Evolutionary conservation across 1,140 invertebrate genomes (phyloP).

Genomic region (Drosophila arizonae): DNA sequence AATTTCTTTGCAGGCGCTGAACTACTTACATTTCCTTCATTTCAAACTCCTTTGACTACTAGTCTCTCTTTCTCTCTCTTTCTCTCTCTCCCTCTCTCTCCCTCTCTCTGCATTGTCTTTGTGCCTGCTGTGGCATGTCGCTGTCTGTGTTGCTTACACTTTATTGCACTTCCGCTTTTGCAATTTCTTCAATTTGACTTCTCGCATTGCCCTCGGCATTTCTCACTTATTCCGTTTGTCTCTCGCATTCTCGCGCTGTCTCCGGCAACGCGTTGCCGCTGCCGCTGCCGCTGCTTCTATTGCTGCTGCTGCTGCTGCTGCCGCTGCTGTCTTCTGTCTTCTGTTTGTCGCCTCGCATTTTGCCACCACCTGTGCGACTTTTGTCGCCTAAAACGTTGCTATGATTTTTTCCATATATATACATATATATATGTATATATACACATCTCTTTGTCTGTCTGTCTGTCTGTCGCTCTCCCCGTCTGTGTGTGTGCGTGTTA

Average conservation of each 20-base stretch:
- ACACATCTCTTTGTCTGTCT: background rate
- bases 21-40: conserved; percentile 60
- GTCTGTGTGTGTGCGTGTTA: conserved; percentile 1
- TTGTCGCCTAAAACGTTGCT: conserved; percentile 63
- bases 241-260: conserved; percentile 7
- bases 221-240: conserved; percentile 1
- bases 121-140: conserved; percentile 17
- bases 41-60: conserved; percentile 27
- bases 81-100: too few relatives aligned
- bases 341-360: conserved; percentile 16
- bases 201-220: conserved; percentile 15
- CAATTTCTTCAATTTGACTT: conserved; percentile 56
- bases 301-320: background rate
- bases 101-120: conserved; percentile 23
- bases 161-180: conserved; percentile 69
- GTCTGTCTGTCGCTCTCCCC: background rate
- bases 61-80: too few relatives aligned
- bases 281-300: background rate
- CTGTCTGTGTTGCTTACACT: conserved; percentile 42
- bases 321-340: background rate
- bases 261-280: background rate
- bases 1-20: conserved; percentile 34
- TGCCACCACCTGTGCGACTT: conserved; percentile 15
- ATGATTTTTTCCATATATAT: conserved; percentile 50
- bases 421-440: too few relatives aligned